These are phyloP conservation scores for Drosophila asahinai DNA, from an alignment of 1,140 invertebrate genomes.

Conservation along the genomic window DNA sequence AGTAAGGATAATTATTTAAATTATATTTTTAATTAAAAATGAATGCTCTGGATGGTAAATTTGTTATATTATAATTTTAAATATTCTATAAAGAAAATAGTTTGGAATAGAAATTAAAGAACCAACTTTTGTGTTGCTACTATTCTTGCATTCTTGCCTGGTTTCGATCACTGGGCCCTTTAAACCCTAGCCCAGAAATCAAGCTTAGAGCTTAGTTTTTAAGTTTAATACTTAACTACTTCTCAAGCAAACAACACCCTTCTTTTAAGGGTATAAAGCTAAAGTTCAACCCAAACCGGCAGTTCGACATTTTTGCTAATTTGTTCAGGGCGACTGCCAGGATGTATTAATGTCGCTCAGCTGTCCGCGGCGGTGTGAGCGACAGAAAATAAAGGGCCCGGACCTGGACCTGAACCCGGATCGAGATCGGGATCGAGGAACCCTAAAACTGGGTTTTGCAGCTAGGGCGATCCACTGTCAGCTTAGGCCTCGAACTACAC, in stretches of 20 bases:
- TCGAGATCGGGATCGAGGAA: slow-evolving; percentile 8
- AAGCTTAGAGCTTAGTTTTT: too few species aligned
- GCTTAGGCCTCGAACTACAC: slow-evolving; percentile 75
- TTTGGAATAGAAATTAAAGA: too few species aligned
- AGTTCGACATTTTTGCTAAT: slow-evolving; percentile 66
- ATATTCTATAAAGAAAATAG: too few species aligned
- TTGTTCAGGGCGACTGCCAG: slow-evolving; percentile 76
- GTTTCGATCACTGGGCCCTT: too few species aligned
- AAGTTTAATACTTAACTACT: rapidly evolving
- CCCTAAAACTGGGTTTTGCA: slow-evolving; percentile 22
- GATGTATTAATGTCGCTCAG: slow-evolving; percentile 79
- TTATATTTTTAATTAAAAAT: too few species aligned
- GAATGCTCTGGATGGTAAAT: too few species aligned
- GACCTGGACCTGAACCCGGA: neutral
- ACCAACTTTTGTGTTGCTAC: too few species aligned
- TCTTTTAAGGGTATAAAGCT: neutral
- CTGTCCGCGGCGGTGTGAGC: slow-evolving; percentile 56
- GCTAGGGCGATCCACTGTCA: slow-evolving; percentile 75
- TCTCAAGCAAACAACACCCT: neutral
- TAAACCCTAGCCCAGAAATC: too few species aligned
- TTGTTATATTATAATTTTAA: too few species aligned
- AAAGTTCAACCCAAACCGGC: slow-evolving; percentile 47
- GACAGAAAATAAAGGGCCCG: slow-evolving; percentile 40
- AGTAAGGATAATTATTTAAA: too few species aligned
- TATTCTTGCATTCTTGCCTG: too few species aligned